Percentiles rank a stretch among this genome's conserved stretches.
Evolutionary conservation across 2,113 vertebrate genomes (phyloP).

Genomic region (Lycocorax pyrrhopterus): DNA sequence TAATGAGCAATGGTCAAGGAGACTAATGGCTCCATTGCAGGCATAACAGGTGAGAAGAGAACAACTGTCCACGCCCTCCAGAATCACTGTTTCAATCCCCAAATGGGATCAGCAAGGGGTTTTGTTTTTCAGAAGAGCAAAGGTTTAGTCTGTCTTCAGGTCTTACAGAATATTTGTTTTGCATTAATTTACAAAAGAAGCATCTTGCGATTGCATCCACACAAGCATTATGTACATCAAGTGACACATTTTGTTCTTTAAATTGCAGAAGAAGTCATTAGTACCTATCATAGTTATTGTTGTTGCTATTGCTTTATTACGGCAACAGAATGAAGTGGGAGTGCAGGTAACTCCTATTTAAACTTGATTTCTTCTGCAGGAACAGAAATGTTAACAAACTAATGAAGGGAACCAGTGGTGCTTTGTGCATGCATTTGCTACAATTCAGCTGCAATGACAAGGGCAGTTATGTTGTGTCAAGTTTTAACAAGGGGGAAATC

Average conservation of each 20-base stretch:
- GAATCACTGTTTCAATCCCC: neutral
- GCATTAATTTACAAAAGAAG: neutral
- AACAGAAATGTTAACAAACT: neutral
- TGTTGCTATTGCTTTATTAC: neutral
- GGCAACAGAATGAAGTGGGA: neutral
- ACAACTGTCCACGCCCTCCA: neutral
- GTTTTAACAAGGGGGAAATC: neutral
- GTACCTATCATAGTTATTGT: neutral
- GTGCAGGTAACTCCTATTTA: neutral
- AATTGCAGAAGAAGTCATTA: neutral
- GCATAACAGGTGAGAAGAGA: neutral
- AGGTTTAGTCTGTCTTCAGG: neutral
- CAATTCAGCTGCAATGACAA: neutral
- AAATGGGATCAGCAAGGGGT: neutral
- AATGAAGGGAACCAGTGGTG: neutral
- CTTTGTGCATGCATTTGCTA: neutral
- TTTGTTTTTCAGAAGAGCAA: neutral
- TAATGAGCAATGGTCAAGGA: neutral
- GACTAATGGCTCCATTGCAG: neutral
- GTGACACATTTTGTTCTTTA: fast-evolving
- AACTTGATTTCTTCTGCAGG: neutral
- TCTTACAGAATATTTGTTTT: neutral
- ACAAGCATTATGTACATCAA: fast-evolving
- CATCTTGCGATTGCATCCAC: fast-evolving
- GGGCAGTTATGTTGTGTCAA: neutral